phyloP scores from a whole-genome alignment of 2,797 vertebrate species.

The Fundulus diaphanus region DNA sequence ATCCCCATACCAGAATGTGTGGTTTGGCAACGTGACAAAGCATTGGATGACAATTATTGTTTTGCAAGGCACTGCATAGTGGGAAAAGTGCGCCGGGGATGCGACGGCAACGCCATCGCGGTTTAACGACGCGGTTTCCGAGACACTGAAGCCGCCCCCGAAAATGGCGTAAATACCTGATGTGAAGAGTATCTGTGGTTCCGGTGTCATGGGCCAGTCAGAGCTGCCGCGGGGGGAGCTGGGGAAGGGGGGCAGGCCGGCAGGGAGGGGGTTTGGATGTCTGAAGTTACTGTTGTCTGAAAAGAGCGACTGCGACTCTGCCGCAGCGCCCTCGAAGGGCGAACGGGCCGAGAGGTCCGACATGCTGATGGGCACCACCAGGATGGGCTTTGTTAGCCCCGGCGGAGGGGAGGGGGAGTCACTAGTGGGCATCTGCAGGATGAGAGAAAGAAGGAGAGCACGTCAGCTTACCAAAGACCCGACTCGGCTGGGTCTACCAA shows the following conservation, averaged over 20 bases:
- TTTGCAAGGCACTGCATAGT: neutral
- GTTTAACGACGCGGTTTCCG: neutral
- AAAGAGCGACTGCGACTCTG: conserved; percentile 97
- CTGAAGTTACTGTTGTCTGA: conserved; percentile 97
- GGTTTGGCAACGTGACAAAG: neutral
- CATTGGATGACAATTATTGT: neutral
- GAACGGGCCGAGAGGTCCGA: conserved; percentile 92
- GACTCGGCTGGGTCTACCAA: neutral
- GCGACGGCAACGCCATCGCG: neutral
- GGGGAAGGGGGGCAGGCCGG: conserved; percentile 91
- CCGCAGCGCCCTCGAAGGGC: conserved; percentile 94
- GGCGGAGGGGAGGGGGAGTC: conserved; percentile 97
- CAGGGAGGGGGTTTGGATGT: conserved; percentile 96
- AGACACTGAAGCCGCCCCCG: neutral
- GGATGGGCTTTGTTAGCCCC: conserved; percentile 91
- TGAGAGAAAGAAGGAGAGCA: neutral
- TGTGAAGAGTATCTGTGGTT: conserved; percentile 98
- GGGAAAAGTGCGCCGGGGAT: neutral
- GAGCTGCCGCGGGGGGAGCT: conserved; percentile 87
- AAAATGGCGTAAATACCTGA: conserved; percentile 84
- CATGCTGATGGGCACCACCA: conserved; percentile 93
- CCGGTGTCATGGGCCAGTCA: conserved; percentile 97
- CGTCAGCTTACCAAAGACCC: conserved; percentile 36
- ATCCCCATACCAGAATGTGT: neutral
- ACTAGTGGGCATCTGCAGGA: conserved; percentile 87